Conservation (phyloP, 2,888 invertebrate species). For the Drosophila mulleri region DNA sequence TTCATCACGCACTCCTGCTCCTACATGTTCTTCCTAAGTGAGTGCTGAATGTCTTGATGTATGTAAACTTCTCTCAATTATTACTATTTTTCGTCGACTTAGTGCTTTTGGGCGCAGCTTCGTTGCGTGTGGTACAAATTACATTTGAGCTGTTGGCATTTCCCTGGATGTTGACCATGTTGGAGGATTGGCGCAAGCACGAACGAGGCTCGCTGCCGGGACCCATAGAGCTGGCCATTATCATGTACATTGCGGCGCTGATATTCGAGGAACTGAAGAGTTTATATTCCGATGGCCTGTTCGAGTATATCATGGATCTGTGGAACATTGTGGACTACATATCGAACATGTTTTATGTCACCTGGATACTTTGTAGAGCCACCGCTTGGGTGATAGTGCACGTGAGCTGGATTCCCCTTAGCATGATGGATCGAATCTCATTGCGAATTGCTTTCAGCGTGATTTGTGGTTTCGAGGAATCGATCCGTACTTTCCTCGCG, state of each 20-base stretch:
- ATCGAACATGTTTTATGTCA: constrained; percentile 97
- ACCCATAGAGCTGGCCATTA: constrained; percentile 92
- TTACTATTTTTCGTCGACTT: constrained; percentile 10
- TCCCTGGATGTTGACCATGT: constrained; percentile 90
- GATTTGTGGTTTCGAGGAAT: constrained; percentile 88
- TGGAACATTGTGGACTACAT: constrained; percentile 99
- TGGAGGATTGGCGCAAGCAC: constrained; percentile 91
- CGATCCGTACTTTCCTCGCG: constrained; percentile 94
- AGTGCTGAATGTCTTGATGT: constrained; percentile 85
- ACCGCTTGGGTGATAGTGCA: constrained; percentile 95
- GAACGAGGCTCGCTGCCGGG: constrained; percentile 93
- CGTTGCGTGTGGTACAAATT: constrained; percentile 94
- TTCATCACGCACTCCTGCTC: constrained; percentile 99
- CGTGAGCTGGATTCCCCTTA: constrained; percentile 87
- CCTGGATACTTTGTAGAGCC: constrained; percentile 95
- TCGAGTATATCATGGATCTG: constrained; percentile 96
- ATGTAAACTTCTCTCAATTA: background rate
- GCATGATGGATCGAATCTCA: background rate
- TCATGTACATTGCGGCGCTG: constrained; percentile 96
- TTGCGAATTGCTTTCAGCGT: constrained; percentile 85
- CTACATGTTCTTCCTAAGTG: constrained; percentile 97
- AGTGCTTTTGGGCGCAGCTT: constrained; percentile 97
- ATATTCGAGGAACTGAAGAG: constrained; percentile 97
- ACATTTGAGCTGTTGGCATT: constrained; percentile 92
- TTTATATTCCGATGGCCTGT: constrained; percentile 94